Conservation (phyloP, 2,888 invertebrate species). For the Cantharis nigra region DNA sequence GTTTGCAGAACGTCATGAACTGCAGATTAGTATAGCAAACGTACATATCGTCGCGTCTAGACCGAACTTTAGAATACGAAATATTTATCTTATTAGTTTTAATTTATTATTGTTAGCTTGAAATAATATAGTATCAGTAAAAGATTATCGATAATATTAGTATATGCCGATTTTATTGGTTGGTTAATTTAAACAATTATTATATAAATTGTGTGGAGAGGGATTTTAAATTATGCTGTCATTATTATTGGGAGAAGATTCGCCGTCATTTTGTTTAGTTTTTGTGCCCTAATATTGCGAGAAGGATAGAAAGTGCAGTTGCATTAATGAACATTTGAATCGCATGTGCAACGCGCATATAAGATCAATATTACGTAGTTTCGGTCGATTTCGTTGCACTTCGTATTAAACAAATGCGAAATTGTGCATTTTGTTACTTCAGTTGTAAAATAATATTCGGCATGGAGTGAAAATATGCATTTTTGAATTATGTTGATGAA, state of each 20-base stretch:
- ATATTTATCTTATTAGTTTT: too few relatives aligned
- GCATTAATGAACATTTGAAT: slow-evolving; percentile 26
- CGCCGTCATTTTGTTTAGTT: slow-evolving; percentile 18
- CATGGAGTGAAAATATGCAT: neutral
- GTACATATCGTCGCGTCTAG: too few relatives aligned
- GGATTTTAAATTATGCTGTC: neutral
- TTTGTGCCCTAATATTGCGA: slow-evolving; percentile 11
- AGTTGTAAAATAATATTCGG: neutral
- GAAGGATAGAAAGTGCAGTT: slow-evolving; percentile 29
- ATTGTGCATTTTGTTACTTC: slow-evolving; percentile 2
- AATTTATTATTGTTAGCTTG: too few relatives aligned
- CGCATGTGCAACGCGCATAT: slow-evolving; percentile 33
- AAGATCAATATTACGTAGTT: slow-evolving; percentile 30
- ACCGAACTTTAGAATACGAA: too few relatives aligned
- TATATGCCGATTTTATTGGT: neutral
- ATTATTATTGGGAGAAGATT: neutral
- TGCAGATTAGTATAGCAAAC: too few relatives aligned
- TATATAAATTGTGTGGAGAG: neutral
- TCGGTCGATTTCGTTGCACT: slow-evolving; percentile 26
- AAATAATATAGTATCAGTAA: neutral
- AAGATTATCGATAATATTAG: neutral
- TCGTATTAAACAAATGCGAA: slow-evolving; percentile 4
- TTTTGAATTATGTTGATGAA: neutral
- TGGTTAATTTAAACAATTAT: neutral
- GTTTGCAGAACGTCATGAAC: too few relatives aligned